Evolutionary conservation across 2,113 vertebrate species (phyloP), one percentile per base, ranked within the genome.

Genomic region (Amphilophus citrinellus): DNA sequence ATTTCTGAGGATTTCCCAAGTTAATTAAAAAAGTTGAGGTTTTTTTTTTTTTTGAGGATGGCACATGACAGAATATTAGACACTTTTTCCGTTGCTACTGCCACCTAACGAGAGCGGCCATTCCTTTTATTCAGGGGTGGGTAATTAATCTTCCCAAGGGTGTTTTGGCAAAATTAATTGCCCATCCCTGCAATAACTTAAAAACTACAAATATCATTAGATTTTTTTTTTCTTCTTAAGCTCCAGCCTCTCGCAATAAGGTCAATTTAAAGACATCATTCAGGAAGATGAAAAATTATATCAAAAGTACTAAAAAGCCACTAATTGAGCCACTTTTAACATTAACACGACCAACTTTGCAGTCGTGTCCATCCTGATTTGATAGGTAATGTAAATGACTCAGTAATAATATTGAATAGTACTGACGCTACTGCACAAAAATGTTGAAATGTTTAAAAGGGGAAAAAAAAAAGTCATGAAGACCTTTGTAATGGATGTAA

Each of bases 401-500:
- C 17, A 1, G 3, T 18, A 10, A 14, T 63, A 14, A 62, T 11
- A 37, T n/a, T 10, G 3, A 63, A 8, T 5, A 42, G 35, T n/a
- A 42, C 11, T 0, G 73, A 9, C 11, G 10, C 44, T 50, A 14
- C 66, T 30, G 32, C 0, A 61, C 8, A 59, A 57, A 32, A 66
- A 80, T 2, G 61, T 18, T 4, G n/a, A 47, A 47, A 47, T 42
- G 35, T 18, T 73, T 61, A 24, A 24, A 37, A 42, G 22, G 5
- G 18, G 7, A 65, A 30, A n/a, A 37, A 50, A 65, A 30, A n/a
- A 37, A 50, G 22, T 22, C 0, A 3, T 30, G 13, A 77, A 27
- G 77, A 99, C 98, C 98, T 99, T 98, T 62, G 98, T 97, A 88
- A 99, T 97, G 91, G 97, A 98, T 90, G 96, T 88, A 94, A 98